phyloP scores from a whole-genome alignment of 1,140 invertebrate genomes.

The Aphelinus certus region DNA sequence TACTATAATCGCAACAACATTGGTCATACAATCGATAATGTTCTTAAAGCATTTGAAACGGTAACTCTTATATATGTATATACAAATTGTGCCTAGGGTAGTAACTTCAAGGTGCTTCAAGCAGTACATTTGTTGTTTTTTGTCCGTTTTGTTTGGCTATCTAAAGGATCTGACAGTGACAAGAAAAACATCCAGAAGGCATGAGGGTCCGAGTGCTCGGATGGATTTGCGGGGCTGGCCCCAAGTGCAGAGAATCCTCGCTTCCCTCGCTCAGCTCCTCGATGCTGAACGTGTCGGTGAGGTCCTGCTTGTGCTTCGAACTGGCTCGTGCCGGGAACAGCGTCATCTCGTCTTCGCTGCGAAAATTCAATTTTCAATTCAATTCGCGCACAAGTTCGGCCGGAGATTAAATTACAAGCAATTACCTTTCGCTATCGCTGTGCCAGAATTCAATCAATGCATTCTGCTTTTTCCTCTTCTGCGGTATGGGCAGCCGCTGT shows the following conservation, averaged over 20 bases:
- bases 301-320: constrained; percentile 65
- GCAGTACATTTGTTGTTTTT: not conserved
- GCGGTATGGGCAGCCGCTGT: constrained; percentile 69
- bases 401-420: constrained; percentile 2
- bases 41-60: not conserved
- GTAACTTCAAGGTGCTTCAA: not conserved
- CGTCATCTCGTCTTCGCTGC: constrained; percentile 69
- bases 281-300: constrained; percentile 72
- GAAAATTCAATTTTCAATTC: constrained; percentile 40
- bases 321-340: constrained; percentile 68
- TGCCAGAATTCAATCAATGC: constrained; percentile 70
- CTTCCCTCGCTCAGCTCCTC: constrained; percentile 72
- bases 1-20: not conserved
- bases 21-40: not conserved
- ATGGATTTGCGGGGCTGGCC: constrained; percentile 51
- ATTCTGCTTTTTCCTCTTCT: constrained; percentile 67
- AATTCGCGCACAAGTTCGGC: not conserved
- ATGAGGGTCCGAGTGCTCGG: constrained; percentile 57
- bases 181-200: constrained; percentile 57
- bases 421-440: constrained; percentile 61
- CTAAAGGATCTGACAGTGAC: constrained; percentile 61
- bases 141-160: not conserved
- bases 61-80: not conserved
- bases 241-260: constrained; percentile 68
- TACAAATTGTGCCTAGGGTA: not conserved